phyloP scores from a whole-genome alignment of 1,140 invertebrate genomes.

The Colletes latitarsis region DNA sequence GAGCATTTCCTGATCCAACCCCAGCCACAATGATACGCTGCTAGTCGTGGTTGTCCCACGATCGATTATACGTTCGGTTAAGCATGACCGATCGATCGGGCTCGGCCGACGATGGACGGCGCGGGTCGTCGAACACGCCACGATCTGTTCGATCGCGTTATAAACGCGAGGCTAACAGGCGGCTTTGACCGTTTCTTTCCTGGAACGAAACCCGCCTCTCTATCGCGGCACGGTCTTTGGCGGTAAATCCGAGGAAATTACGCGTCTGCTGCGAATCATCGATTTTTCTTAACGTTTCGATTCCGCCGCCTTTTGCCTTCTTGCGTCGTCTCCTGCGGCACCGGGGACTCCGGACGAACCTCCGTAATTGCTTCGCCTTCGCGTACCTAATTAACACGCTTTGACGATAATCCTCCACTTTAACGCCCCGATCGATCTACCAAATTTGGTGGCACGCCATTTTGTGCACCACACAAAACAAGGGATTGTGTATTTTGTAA shows the following conservation, averaged over 20 bases:
- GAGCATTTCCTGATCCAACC: slow-evolving; percentile 12
- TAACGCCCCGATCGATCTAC: too few relatives aligned
- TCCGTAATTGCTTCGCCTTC: too few relatives aligned
- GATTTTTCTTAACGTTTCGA: not conserved
- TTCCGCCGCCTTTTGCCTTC: too few relatives aligned
- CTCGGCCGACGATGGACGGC: slow-evolving; percentile 1
- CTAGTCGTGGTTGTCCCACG: not conserved
- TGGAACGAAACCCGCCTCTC: not conserved
- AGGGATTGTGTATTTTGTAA: too few relatives aligned
- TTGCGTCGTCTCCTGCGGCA: too few relatives aligned
- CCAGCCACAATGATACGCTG: not conserved
- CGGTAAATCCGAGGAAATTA: slow-evolving; percentile 4
- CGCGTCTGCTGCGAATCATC: slow-evolving; percentile 3
- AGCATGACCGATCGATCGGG: slow-evolving; percentile 32
- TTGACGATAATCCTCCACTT: too few relatives aligned
- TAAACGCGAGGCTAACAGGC: not conserved
- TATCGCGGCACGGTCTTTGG: not conserved
- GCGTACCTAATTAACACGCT: too few relatives aligned
- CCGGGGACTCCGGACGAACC: too few relatives aligned
- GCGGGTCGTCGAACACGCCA: not conserved
- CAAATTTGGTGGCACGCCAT: too few relatives aligned
- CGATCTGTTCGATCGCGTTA: slow-evolving; percentile 18
- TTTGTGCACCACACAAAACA: too few relatives aligned
- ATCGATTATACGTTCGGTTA: slow-evolving; percentile 29
- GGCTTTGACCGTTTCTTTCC: slow-evolving; percentile 7